Percentiles rank a stretch among this genome's conserved stretches.
These are phyloP conservation scores for Sebastes minor DNA, from an alignment of 2,797 vertebrate species.

Conservation along the genomic window DNA sequence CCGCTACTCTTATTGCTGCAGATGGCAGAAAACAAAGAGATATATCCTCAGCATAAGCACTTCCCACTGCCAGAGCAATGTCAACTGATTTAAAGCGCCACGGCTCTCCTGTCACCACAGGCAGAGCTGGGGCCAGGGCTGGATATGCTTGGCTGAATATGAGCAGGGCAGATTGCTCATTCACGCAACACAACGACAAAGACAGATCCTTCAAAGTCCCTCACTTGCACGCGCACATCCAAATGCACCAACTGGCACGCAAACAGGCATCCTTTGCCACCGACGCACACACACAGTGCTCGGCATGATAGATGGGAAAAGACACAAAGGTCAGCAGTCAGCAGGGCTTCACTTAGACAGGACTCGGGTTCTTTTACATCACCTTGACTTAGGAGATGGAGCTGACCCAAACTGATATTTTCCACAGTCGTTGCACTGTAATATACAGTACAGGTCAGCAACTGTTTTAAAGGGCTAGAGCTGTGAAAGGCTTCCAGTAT, in stretches of 20 bases:
- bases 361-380: conserved; percentile 76
- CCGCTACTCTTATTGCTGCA: conserved; percentile 33
- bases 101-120: conserved; percentile 67
- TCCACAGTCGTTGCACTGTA: conserved; percentile 48
- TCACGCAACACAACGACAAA: conserved; percentile 67
- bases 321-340: conserved; percentile 80
- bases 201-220: conserved; percentile 69
- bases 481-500: conserved; percentile 19
- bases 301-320: conserved; percentile 73
- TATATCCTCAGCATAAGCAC: conserved; percentile 65
- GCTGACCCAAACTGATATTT: conserved; percentile 68
- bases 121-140: conserved; percentile 42
- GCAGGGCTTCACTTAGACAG: conserved; percentile 77
- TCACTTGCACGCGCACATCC: conserved; percentile 48
- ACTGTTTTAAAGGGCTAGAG: conserved; percentile 55
- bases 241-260: conserved; percentile 48
- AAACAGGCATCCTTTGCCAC: conserved; percentile 46
- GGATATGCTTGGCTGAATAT: conserved; percentile 74
- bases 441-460: conserved; percentile 62
- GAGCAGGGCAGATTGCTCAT: conserved; percentile 73
- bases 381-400: conserved; percentile 76
- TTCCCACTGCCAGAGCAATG: conserved; percentile 70
- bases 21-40: conserved; percentile 60
- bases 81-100: conserved; percentile 76
- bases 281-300: conserved; percentile 5